Evolutionary conservation across 2,797 vertebrate species (phyloP), one percentile per base, ranked within the genome.

Genomic region (Microcaecilia unicolor): DNA sequence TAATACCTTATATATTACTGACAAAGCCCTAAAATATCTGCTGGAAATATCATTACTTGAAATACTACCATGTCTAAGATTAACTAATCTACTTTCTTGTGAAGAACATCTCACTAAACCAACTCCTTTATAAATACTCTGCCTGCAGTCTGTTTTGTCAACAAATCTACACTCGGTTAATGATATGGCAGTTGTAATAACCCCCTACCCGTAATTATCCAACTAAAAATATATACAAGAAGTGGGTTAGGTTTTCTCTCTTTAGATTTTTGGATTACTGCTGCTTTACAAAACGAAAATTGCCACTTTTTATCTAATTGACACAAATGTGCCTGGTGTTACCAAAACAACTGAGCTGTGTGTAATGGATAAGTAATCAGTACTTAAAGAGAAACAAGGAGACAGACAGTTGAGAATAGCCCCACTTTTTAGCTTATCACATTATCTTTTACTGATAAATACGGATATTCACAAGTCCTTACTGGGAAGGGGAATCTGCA

Each of bases 341-440:
- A 33, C 43, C 21, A 51, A 20, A 42, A 37, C n/a, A 21, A 2
- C 45, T 47, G 37, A 2, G 10, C 34, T 3, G 14, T n/a, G n/a
- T n/a, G 21, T 12, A 10, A 15, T 5, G 26, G 48, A 32, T 19
- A 32, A 25, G 50, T 3, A 4, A 15, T 22, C n/a, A 9, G 1
- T 0, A 38, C 21, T 47, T 23, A 18, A 21, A 47, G 26, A 11
- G 38, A 58, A 59, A 59, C 62, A 61, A 69, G 62, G 66, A 69
- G 5, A 66, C 54, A 66, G 44, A n/a, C 8, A 59, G 62, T 42
- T 16, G 46, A 12, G 38, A 22, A 15, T 38, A 27, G 51, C 55
- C 51, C 27, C 31, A 63, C 45, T 41, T 15, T 34, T n/a, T n/a
- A n/a, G n/a, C n/a, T n/a, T n/a, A n/a, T 20, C 47, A 38, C 4